Percentiles rank a stretch among this genome's conserved stretches.
These are phyloP conservation scores for Babylonia areolata DNA, from an alignment of 1,140 invertebrate species.

Conservation along the genomic window DNA sequence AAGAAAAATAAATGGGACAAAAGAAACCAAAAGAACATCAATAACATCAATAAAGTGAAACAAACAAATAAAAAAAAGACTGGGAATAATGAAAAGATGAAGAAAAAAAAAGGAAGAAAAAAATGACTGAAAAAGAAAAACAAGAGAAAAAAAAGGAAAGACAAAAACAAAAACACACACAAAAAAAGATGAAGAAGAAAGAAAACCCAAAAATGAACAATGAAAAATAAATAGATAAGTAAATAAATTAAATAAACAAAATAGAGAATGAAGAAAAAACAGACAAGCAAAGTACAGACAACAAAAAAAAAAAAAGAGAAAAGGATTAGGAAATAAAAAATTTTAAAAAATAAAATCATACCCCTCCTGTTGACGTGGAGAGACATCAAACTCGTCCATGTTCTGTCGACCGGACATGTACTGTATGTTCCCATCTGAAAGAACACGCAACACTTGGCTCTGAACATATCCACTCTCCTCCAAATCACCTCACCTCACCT, in stretches of 20 bases:
- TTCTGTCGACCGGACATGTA: conserved; percentile 8
- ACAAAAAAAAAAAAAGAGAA: background rate
- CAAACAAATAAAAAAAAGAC: no score
- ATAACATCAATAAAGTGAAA: no score
- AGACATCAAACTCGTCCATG: conserved; percentile 17
- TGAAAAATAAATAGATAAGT: background rate
- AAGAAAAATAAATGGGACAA: no score
- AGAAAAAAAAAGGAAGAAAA: no score
- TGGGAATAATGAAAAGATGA: no score
- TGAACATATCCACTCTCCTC: no score
- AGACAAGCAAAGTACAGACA: background rate
- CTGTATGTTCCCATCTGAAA: background rate
- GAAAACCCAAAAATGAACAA: background rate
- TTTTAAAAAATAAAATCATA: background rate
- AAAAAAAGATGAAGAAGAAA: background rate
- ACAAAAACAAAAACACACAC: background rate
- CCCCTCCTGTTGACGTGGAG: background rate
- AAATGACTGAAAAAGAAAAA: no score
- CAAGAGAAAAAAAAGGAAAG: no score
- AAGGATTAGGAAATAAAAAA: background rate
- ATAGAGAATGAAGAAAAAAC: background rate
- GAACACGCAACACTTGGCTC: no score
- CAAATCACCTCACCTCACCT: no score
- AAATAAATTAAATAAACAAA: background rate
- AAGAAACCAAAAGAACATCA: no score